Evolutionary conservation across 2,888 invertebrate species (phyloP), one percentile per base, ranked within the genome.

Genomic region (Rhodophaea formosa): DNA sequence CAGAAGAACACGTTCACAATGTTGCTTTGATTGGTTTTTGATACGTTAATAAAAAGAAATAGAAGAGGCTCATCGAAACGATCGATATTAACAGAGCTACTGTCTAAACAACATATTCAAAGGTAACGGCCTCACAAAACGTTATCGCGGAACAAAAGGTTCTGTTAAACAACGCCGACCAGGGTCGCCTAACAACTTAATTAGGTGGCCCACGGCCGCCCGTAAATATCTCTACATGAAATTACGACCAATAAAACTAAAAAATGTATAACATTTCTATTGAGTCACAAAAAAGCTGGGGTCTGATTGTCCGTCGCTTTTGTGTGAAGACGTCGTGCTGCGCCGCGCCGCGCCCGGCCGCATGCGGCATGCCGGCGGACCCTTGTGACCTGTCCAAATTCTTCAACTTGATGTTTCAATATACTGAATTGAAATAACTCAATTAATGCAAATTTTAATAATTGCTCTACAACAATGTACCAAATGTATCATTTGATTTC

Each of bases 241-340:
- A 90, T 91, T 87, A 90, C 86, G 89, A 86, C 85, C 86, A 83
- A 89, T 90, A 89, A 89, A 89, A 87, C 80, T 71, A 87, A 90
- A 90, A 89, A 91, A 88, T 83, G 80, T 86, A 89, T 88, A 88
- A 89, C 88, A 88, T 89, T 90, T 90, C 88, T 90, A 89, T 90
- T 87, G 85, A 83, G 77, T 78, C 78, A 89, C 86, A 90, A 90
- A 90, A 90, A 90, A 83, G 74, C 77, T 78, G 80, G 82, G 78
- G 78, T 84, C 82, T 77, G 88, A 89, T 88, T 87, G 88, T 89
- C 84, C 85, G 83, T 75, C 79, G 84, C 82, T 84, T 86, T 88
- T 89, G 86, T 88, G 78, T 78, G 74, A 77, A 80, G 86, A 88
- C 85, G 79, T 79, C 88, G 82, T 77, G 86, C 87, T 88, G 89